Evolutionary conservation across 2,113 vertebrate species (phyloP), one percentile per base, ranked within the genome.

Genomic region (Dascyllus trimaculatus): DNA sequence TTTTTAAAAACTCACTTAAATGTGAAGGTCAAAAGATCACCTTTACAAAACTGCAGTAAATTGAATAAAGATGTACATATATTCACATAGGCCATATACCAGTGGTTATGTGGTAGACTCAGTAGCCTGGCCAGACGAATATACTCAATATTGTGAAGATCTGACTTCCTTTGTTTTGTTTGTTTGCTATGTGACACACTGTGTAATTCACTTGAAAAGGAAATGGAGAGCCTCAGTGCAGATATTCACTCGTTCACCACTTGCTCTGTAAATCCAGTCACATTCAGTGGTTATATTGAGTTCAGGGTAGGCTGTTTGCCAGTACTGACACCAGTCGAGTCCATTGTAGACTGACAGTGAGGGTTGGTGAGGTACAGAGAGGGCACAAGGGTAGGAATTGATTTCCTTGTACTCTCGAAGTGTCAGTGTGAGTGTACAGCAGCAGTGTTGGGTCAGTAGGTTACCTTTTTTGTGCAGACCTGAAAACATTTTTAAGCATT

Each of bases 291-390:
- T 35, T 63, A n/a, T 35, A 65, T 32, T 19, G 38, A 74, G 24
- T 21, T 52, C 51, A 64, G 48, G 59, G 26, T 7, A 49, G 32
- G 13, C 22, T 17, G 25, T 72, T 53, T 68, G 49, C 49, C 49
- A 57, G 40, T 21, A 22, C 19, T 59, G 11, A 48, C 43, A 52
- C 56, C 52, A 64, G 43, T 10, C 48, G 22, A 62, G 53, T 60
- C 21, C 10, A 29, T 54, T 83, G 22, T 48, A 75, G 57, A 29
- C 29, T 66, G 65, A 49, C 11, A 60, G 64, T 19, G 45, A 63
- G 38, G 40, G 11, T 35, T 58, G 32, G 53, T n/a, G 51, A 26
- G 48, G 21, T 49, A 4, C 38, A 46, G 26, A 63, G 68, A 66
- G 22, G 19, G 68, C 29, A 59, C 10, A 26, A 14, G 19, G 59